Conservation (phyloP, 2,888 invertebrate species). For the Asteroscopus sphinx region DNA sequence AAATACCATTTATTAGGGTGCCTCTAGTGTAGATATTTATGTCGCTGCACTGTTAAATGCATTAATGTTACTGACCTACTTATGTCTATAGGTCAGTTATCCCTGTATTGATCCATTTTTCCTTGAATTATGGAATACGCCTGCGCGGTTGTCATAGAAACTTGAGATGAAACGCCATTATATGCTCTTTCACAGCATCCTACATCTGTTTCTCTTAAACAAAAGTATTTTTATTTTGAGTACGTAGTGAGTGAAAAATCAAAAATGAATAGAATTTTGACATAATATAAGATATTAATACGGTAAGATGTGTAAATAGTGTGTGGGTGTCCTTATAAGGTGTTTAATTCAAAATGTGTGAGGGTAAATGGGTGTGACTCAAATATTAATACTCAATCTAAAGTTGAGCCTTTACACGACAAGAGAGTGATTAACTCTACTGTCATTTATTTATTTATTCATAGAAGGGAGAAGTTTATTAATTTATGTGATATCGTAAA, state of each 20-base stretch:
- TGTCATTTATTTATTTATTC: conserved; percentile 40
- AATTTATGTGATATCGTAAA: conserved; percentile 4
- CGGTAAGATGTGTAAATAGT: conserved; percentile 43
- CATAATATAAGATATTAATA: conserved; percentile 11
- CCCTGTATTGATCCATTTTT: conserved; percentile 21
- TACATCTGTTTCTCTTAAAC: conserved; percentile 66
- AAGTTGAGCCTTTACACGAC: conserved; percentile 66
- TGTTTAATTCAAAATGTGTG: conserved; percentile 4
- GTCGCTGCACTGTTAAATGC: too few relatives aligned
- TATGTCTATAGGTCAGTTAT: too few relatives aligned
- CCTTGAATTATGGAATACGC: conserved; percentile 62
- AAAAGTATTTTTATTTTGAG: conserved; percentile 51
- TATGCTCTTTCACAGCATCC: conserved; percentile 73
- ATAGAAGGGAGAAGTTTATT: conserved; percentile 11
- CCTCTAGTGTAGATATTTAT: too few relatives aligned
- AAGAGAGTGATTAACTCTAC: conserved; percentile 46
- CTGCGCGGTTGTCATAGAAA: conserved; percentile 77
- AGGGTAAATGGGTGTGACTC: conserved; percentile 58
- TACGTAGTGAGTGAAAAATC: conserved; percentile 20
- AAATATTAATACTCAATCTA: conserved; percentile 70
- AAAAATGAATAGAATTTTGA: conserved; percentile 31
- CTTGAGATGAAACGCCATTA: conserved; percentile 75
- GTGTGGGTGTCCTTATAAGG: conserved; percentile 14
- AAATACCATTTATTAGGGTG: too few relatives aligned
- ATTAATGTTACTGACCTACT: too few relatives aligned